Base-by-base conservation (phyloP, 2,888 invertebrate species). In the Melitaea athalia region DNA sequence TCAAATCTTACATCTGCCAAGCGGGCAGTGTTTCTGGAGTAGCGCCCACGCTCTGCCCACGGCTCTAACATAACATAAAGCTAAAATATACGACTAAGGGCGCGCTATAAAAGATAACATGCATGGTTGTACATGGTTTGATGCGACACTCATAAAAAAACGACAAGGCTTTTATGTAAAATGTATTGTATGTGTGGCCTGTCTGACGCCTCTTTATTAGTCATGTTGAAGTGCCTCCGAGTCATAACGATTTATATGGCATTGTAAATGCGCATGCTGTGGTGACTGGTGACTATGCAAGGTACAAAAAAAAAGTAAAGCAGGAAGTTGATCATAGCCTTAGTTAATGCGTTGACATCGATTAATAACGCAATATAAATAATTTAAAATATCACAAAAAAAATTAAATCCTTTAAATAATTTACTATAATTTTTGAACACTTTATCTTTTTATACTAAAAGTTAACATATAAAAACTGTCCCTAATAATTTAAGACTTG, bases 1-100 rank as follows among this genome's bases (percentile, higher is more conserved):
- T 65, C 67, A 63, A 74, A 90, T 90, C 89, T 87, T 81, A 81
- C 81, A 91, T 88, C 91, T 73, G 89, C 88, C 89, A 89, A 90
- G 76, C 76, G 76, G 77, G 77, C 74, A 67, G 84, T 80, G 80
- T 82, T 86, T 87, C 87, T 89, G 88, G 89, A 88, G 90, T 86
- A 89, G 87, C 91, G 85, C 92, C 92, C 89, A 92, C 92, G 79
- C 74, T 74, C 77, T 57, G 68, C 77, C 77, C 78, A 80, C 78
- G 70, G 55, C 53, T 12, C 55, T 12, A 24, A 50, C 78, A 73
- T 63, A 70, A 83, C 85, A 85, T 89, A 88, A 88, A 87, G 83
- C 83, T 81, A 77, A 85, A 84, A 87, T 87, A 89, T 87, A 89
- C 85, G 85, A 85, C 83, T 71, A 73, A 80, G 81, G 81, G 80